Evolutionary conservation across 2,113 vertebrate genomes (phyloP).

Genomic region (Gnathonemus echidnorhynchus): DNA sequence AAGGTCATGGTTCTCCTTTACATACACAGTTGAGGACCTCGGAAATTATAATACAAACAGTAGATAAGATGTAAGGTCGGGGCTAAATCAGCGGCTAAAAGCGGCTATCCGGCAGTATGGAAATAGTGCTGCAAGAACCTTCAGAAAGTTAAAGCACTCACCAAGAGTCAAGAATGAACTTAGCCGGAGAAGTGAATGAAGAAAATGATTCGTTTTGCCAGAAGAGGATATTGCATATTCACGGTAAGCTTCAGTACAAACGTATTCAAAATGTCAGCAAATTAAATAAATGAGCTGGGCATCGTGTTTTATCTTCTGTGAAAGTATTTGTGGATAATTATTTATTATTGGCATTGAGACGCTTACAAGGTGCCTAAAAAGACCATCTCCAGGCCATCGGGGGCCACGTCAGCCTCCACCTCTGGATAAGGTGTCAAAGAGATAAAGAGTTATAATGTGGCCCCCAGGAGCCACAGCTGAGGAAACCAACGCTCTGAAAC

Average conservation of each 20-base stretch:
- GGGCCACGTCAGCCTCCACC: not conserved
- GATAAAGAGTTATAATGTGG: not conserved
- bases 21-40: conserved; percentile 66
- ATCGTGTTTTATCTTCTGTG: not conserved
- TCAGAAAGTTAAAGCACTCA: conserved; percentile 1
- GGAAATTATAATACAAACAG: conserved; percentile 68
- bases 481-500: not conserved
- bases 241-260: not conserved
- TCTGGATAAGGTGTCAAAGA: not conserved
- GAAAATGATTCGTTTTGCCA: not conserved
- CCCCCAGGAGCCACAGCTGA: not conserved
- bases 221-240: not conserved
- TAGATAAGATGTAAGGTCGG: conserved; percentile 58
- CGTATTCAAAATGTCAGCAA: not conserved
- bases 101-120: conserved; percentile 64
- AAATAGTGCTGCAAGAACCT: conserved; percentile 58
- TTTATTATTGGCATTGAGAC: not conserved
- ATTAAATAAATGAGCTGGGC: not conserved
- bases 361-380: not conserved
- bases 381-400: not conserved
- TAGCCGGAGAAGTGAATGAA: not conserved
- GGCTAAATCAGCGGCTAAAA: conserved; percentile 71
- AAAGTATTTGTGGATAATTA: not conserved
- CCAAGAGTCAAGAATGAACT: not conserved
- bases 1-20: conserved; percentile 63